Conservation (phyloP, 64 coral and sea anemone genomes). For the Porites australiensis region DNA sequence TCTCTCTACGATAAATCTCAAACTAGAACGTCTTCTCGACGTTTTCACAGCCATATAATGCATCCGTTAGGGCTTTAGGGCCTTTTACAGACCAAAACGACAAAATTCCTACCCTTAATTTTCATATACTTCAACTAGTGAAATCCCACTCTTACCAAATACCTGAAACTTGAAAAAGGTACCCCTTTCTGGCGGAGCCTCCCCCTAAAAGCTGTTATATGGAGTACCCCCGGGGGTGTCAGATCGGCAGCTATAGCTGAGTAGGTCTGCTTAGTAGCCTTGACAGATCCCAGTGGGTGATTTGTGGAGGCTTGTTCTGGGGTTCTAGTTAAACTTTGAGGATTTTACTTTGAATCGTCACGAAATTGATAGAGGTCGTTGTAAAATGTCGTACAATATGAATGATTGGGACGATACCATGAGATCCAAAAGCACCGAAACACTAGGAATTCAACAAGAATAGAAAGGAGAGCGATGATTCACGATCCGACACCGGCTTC, state of each 20-base stretch:
- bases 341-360: background rate
- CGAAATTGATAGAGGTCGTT: background rate
- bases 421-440: background rate
- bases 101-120: no score
- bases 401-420: background rate
- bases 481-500: background rate
- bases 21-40: no score
- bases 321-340: background rate
- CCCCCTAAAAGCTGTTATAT: no score
- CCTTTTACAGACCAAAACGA: no score
- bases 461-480: background rate
- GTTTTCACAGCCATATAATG: no score
- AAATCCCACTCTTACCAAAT: no score
- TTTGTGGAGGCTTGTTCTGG: background rate
- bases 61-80: no score
- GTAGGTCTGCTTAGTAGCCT: background rate
- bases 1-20: no score
- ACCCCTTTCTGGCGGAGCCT: no score
- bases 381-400: background rate
- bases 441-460: constrained; percentile 13
- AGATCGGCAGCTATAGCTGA: background rate
- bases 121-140: no score
- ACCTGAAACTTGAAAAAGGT: no score
- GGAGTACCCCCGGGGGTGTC: no score
- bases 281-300: background rate